Percentiles rank a stretch among this genome's conserved stretches.
Conservation (phyloP, 1,140 invertebrate genomes). For the Micrasema longulum region DNA sequence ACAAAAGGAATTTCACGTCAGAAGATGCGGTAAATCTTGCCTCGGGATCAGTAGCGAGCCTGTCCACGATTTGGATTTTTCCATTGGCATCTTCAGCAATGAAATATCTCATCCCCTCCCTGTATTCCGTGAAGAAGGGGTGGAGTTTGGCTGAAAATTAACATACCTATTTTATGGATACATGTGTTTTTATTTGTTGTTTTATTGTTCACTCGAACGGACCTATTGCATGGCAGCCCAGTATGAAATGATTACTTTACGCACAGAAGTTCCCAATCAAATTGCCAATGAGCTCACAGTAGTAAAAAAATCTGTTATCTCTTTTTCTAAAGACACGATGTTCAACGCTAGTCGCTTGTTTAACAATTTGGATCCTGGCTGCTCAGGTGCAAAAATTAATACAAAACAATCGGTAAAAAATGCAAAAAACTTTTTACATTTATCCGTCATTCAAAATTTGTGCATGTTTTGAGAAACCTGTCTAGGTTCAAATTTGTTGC, state of each 20-base stretch:
- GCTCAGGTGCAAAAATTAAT: too few species aligned
- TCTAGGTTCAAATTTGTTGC: not conserved
- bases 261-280: too few species aligned
- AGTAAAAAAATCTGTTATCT: too few species aligned
- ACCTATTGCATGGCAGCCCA: too few species aligned
- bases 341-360: too few species aligned
- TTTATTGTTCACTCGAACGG: too few species aligned
- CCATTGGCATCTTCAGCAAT: conserved; percentile 36
- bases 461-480: too few species aligned
- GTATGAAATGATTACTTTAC: too few species aligned
- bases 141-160: conserved; percentile 10
- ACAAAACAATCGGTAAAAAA: not conserved
- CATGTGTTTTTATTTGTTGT: too few species aligned
- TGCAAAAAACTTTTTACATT: not conserved
- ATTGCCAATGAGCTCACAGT: too few species aligned
- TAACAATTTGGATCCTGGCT: too few species aligned
- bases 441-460: not conserved
- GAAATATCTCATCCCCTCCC: conserved; percentile 48
- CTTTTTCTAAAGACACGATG: too few species aligned
- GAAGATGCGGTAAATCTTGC: conserved; percentile 31
- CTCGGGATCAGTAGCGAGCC: conserved; percentile 18
- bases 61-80: conserved; percentile 40
- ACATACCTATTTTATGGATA: conserved; percentile 4
- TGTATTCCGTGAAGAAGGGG: conserved; percentile 38
- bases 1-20: conserved; percentile 41